These are phyloP conservation scores for Cassiopea andromeda DNA, from an alignment of 30 jellyfish, hydroid and myxozoan species.

Conservation along the genomic window DNA sequence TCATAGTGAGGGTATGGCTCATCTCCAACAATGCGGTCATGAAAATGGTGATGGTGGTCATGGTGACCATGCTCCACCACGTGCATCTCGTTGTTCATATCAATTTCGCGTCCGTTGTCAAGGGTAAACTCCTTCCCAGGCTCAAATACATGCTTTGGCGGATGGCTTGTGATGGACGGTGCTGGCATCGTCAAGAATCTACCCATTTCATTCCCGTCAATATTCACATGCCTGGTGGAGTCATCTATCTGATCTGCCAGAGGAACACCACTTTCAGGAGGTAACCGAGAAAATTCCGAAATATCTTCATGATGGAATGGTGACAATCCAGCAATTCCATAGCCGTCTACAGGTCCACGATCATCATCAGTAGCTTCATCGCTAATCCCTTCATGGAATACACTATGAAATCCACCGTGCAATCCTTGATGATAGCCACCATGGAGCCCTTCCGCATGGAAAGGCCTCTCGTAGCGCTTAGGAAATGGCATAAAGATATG, in stretches of 20 bases:
- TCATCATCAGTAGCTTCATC: neutral
- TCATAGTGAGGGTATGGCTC: slow-evolving; percentile 7
- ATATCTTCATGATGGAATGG: neutral
- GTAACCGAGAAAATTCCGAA: slow-evolving; percentile 3
- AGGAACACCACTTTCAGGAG: slow-evolving; percentile 29
- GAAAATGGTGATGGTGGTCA: slow-evolving; percentile 27
- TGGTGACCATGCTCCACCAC: slow-evolving; percentile 63
- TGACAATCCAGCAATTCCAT: neutral
- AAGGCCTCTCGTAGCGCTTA: slow-evolving; percentile 21
- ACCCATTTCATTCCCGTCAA: slow-evolving; percentile 60
- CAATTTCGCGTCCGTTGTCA: slow-evolving; percentile 63
- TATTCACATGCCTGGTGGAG: slow-evolving; percentile 20
- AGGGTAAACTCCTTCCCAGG: slow-evolving; percentile 87
- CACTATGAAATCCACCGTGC: slow-evolving; percentile 23
- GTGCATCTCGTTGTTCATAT: slow-evolving; percentile 61
- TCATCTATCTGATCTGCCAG: slow-evolving; percentile 4
- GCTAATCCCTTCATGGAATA: neutral
- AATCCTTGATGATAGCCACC: slow-evolving; percentile 34
- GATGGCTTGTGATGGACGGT: slow-evolving; percentile 41
- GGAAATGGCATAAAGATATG: slow-evolving; percentile 84
- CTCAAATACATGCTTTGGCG: slow-evolving; percentile 71
- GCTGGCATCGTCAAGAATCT: slow-evolving; percentile 44
- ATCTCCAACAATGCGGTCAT: slow-evolving; percentile 13
- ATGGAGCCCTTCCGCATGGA: slow-evolving; percentile 53
- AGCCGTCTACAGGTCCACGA: neutral